Evolutionary conservation across 2,113 vertebrate genomes (phyloP), one percentile per base, ranked within the genome.

Genomic region (Gambusia holbrooki): DNA sequence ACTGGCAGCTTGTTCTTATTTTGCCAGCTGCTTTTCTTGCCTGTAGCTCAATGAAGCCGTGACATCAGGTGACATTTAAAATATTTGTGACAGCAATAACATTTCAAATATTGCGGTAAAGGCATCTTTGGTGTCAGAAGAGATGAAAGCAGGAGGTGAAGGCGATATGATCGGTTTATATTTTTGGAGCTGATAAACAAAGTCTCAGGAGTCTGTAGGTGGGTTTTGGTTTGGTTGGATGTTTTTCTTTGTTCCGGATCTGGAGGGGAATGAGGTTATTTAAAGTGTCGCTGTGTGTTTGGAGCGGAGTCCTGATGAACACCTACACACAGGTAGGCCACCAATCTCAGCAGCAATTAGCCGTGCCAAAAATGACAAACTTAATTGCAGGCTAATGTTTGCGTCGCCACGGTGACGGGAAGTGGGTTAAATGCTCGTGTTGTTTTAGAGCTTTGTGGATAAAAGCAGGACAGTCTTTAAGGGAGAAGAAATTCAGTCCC

Each of bases 51-150:
- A 65, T 74, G 69, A 75, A 74, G 77, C 75, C 74, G 61, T 73
- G 86, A 85, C 86, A 82, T 74, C 5, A 17, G 79, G 17, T 90
- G 88, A 87, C 87, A 85, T 86, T 86, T 88, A 82, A 84, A 87
- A 74, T 77, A 69, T 68, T 51, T 19, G 27, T 71, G 81, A 83
- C 85, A 71, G 76, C 71, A 13, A 58, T 88, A 76, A 40, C 88
- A 73, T 82, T 86, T 85, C 77, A 87, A 62, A 83, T 62, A 70
- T 67, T 72, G 69, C 64, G 42, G 61, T 5, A 62, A 25, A 84
- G 30, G 60, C 67, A 1, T 32, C 61, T 19, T 30, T 32, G 25
- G 17, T 2, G 70, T 68, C 32, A 58, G 45, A 66, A 10, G 51
- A 3, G 51, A 58, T 58, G 25, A n/a, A 70, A 73, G 67, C 13